phyloP scores from a whole-genome alignment of 2,797 vertebrate species.

The Tenualosa thibaudeaui region DNA sequence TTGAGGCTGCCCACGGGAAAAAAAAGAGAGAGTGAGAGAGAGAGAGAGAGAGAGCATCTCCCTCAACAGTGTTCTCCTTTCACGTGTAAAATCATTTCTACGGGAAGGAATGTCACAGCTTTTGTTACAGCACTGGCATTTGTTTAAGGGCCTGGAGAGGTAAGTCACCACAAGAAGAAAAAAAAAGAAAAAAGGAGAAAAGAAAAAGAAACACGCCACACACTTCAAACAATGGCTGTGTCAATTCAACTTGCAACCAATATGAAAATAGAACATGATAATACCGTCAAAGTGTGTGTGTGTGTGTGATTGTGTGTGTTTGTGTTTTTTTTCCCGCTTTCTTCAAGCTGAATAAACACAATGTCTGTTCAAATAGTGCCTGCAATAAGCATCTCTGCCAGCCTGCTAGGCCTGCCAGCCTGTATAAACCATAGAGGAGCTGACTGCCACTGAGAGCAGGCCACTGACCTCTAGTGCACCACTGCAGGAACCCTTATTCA shows the following conservation, averaged over 20 bases:
- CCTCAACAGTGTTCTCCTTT: too few relatives aligned
- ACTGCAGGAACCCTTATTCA: not conserved
- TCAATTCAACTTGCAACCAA: not conserved
- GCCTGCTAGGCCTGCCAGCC: not conserved
- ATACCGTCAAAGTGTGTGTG: not conserved
- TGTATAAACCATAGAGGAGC: not conserved
- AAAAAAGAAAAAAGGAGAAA: not conserved
- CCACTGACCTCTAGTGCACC: not conserved
- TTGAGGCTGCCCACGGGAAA: not conserved
- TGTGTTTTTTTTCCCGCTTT: not conserved
- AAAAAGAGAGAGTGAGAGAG: too few relatives aligned
- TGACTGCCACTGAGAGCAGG: not conserved
- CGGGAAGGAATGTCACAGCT: not conserved
- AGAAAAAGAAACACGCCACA: too few relatives aligned
- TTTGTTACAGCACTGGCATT: not conserved
- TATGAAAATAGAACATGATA: not conserved
- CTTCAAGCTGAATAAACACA: not conserved
- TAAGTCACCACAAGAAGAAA: not conserved
- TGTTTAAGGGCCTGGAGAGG: not conserved
- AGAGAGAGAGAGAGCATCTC: too few relatives aligned
- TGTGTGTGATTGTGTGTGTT: too few relatives aligned
- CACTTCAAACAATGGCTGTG: not conserved
- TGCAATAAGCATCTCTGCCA: not conserved
- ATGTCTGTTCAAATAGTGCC: not conserved
- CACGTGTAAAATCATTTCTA: not conserved